phyloP scores from a whole-genome alignment of 1,140 invertebrate species.

The Harpegnathos saltator region DNA sequence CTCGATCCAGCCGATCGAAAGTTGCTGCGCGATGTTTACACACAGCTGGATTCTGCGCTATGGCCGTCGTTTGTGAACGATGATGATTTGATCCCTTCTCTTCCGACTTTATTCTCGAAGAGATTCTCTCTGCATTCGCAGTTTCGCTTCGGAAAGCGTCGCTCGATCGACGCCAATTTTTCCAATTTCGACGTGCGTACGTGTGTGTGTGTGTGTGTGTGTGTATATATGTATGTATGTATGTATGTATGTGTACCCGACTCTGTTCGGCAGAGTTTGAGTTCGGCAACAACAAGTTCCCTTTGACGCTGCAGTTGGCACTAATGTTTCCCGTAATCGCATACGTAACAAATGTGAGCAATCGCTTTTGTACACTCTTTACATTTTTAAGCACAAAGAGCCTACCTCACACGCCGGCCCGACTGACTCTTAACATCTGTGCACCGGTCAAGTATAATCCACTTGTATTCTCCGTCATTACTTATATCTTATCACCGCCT shows the following conservation, averaged over 20 bases:
- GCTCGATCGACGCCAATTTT: background rate
- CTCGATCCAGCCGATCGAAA: background rate
- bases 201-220: background rate
- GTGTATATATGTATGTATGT: background rate
- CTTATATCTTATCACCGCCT: slow-evolving; percentile 51
- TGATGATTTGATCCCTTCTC: no score
- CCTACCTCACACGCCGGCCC: slow-evolving; percentile 48
- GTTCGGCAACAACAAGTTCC: slow-evolving; percentile 23
- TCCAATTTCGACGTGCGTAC: background rate
- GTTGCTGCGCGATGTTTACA: background rate
- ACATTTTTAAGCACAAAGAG: slow-evolving; percentile 65
- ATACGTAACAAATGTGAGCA: slow-evolving; percentile 68
- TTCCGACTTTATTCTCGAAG: no score
- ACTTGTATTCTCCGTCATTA: slow-evolving; percentile 61
- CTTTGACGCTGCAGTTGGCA: slow-evolving; percentile 66
- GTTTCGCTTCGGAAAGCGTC: background rate
- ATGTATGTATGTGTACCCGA: background rate
- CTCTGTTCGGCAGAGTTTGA: slow-evolving; percentile 23
- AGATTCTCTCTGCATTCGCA: slow-evolving; percentile 2
- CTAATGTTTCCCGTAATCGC: slow-evolving; percentile 70
- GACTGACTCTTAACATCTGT: slow-evolving; percentile 59
- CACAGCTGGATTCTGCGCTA: no score
- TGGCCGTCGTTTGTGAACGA: no score
- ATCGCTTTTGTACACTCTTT: slow-evolving; percentile 62
- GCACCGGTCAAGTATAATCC: slow-evolving; percentile 58